Base-by-base conservation (phyloP, 2,888 invertebrate species). In the Thecophora atra region DNA sequence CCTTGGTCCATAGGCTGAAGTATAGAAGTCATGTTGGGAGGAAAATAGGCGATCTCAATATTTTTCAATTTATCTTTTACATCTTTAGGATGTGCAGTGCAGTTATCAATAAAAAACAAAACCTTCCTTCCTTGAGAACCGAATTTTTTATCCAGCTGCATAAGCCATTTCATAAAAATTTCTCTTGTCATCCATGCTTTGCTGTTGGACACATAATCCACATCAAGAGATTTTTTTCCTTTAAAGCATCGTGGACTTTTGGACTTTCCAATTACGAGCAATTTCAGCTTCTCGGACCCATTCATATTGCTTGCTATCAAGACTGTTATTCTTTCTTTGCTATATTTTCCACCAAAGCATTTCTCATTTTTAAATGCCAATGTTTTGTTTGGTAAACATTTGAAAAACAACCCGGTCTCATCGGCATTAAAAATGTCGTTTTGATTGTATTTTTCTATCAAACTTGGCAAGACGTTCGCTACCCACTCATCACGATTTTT, bases 381-480 rank as follows among this genome's bases (percentile, higher is more conserved):
- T 15, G 78, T 81, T 78, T 82, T 81, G 58, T 78, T 71, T 26
- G 80, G 80, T 67, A 81, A 73, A 42, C 76, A 77, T 65, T 78
- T 72, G 71, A 79, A 81, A 76, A 79, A 81, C 42, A 81, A 70
- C 5, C 76, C 79, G 60, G 76, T 80, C 76, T 81, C 81, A 76
- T 80, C 79, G 5, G 70, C 66, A 58, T 74, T 75, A 6, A 51
- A 69, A 21, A 74, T 75, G 37, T 75, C 60, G 24, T 72, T 42
- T 42, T 73, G 17, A 19, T 70, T 30, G 44, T 72, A 74, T 66
- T 74, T 69, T 74, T 71, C 42, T 56, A 72, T 67, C 64, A 74
- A 74, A 71, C 63, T 74, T 19, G 72, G 72, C 62, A 70, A 74
- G 54, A 72, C 71, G 44, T 70, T 74, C 63, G 28, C 47, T 24